Conservation (phyloP, 2,113 vertebrate genomes). For the Riparia riparia region DNA sequence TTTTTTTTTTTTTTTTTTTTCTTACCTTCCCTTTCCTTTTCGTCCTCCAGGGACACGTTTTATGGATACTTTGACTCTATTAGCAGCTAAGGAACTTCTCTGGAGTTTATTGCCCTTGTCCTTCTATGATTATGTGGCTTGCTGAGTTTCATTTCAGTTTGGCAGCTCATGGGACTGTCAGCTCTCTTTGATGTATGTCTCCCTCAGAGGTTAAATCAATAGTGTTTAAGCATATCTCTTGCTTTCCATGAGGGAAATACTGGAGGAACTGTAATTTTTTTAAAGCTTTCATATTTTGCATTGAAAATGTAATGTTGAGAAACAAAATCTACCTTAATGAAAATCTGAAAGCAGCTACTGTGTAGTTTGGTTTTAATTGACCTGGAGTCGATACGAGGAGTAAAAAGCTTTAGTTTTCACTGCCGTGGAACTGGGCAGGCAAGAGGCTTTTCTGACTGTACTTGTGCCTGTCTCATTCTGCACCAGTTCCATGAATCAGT, state of each 20-base stretch:
- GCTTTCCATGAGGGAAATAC: not conserved
- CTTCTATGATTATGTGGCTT: constrained; percentile 5
- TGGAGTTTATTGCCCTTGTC: constrained; percentile 15
- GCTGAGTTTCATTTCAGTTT: constrained; percentile 48
- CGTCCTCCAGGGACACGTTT: not conserved
- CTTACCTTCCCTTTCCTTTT: no score
- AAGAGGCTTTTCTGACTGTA: not conserved
- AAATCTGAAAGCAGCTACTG: not conserved
- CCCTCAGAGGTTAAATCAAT: constrained; percentile 38
- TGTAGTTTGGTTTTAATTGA: not conserved
- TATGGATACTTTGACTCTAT: not conserved
- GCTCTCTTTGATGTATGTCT: not conserved
- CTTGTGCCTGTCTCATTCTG: not conserved
- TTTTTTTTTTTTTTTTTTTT: not conserved
- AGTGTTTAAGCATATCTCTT: not conserved
- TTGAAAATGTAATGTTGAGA: not conserved
- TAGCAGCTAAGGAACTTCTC: not conserved
- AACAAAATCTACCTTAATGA: not conserved
- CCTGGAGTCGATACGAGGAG: not conserved
- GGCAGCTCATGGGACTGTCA: not conserved
- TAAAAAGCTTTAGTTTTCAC: not conserved
- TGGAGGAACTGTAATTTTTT: not conserved
- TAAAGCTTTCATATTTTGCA: not conserved
- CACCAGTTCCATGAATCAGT: not conserved
- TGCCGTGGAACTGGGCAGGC: not conserved